Evolutionary conservation across 2,888 invertebrate genomes (phyloP), one percentile per base, ranked within the genome.

Genomic region (Hemicrepidius hirtus): DNA sequence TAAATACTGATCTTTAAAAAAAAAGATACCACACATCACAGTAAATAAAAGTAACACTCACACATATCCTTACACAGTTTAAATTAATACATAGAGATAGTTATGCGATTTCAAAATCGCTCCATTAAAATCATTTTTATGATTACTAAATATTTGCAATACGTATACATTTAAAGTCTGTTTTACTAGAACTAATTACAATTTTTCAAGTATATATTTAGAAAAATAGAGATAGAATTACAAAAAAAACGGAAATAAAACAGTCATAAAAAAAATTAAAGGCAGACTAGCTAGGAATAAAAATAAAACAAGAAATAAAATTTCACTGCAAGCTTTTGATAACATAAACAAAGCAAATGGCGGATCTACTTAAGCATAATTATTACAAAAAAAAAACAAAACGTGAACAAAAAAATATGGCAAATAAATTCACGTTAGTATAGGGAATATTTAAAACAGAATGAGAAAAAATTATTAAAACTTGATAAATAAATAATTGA

Each of bases 11-110:
- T 80, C 77, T 80, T 79, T 79, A 77, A 76, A 74, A 75, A 78
- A 78, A 80, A 80, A 76, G 77, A 78, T 78, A 78, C 75, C 80
- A 80, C 80, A 79, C 80, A 80, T 80, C 80, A 80, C 80, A 80
- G 80, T 78, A 79, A 80, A 83, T 84, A 84, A 68, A 84, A 81
- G 81, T 82, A 83, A 82, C 83, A 83, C 79, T 79, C 83, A 84
- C 83, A 83, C 84, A 79, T 81, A 80, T 81, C 80, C 80, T 76
- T 77, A 78, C 75, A 76, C 73, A 71, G 71, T 74, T 63, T 75
- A 69, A 75, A 67, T 79, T 81, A 80, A 64, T 79, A 81, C 77
- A 81, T 80, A 79, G 81, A 69, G 64, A 64, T 78, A 79, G 76
- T 75, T 78, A 44, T 65, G 74, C 74, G 74, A 76, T 63, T 73